phyloP scores from a whole-genome alignment of 1,140 invertebrate genomes.

The Apis cerana region DNA sequence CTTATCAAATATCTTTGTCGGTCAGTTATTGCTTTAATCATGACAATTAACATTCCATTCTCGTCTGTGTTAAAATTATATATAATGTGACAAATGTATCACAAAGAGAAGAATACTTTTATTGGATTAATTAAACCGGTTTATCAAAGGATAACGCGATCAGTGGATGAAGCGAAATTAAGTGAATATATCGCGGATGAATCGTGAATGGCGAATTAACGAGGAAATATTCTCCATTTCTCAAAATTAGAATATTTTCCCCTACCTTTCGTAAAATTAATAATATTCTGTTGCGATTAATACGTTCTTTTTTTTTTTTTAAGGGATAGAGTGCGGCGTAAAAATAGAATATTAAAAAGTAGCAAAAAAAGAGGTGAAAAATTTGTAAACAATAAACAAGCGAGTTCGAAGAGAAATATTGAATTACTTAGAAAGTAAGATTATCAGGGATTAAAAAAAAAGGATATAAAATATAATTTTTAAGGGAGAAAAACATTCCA shows the following conservation, averaged over 20 bases:
- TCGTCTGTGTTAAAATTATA: not conserved
- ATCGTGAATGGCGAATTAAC: constrained; percentile 15
- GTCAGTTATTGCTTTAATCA: not conserved
- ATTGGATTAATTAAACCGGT: constrained; percentile 14
- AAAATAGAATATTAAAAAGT: too few relatives aligned
- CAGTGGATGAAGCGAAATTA: not conserved
- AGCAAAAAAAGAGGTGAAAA: too few relatives aligned
- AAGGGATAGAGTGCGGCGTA: too few relatives aligned
- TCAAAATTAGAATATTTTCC: not conserved
- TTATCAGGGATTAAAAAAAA: too few relatives aligned
- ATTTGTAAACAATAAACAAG: too few relatives aligned
- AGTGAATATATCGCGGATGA: not conserved
- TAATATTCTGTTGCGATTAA: not conserved
- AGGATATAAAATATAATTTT: too few relatives aligned
- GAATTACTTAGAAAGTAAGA: too few relatives aligned
- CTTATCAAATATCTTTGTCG: not conserved
- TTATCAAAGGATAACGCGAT: not conserved
- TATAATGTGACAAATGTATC: too few relatives aligned
- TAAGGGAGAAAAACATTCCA: too few relatives aligned
- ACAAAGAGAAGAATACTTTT: not conserved
- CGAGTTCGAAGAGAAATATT: too few relatives aligned
- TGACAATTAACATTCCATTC: constrained; percentile 8
- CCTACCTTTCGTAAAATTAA: not conserved
- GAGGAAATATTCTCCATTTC: not conserved
- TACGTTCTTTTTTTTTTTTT: too few relatives aligned